Base-by-base conservation (phyloP, 1,140 invertebrate genomes). In the Diprion similis region DNA sequence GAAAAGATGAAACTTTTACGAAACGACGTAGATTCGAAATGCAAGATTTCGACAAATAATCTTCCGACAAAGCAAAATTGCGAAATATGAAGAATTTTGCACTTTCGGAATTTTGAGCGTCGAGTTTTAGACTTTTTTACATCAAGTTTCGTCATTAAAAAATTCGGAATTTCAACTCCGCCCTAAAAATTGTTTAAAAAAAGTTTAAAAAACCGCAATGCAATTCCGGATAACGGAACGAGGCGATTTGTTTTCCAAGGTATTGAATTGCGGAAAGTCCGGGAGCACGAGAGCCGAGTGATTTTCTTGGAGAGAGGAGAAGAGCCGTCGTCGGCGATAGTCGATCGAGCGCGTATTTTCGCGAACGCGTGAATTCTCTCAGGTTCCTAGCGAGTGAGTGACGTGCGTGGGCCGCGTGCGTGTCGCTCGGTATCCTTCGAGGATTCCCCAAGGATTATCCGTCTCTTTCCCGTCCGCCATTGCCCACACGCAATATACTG, bases 361-460 rank as follows among this genome's bases (percentile, higher is more conserved):
- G 8, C 37, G 11, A 19, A 15, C 37, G 11, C 66, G 10, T 18
- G 37, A 68, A 15, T 15, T 64, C 17, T 64, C 13, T 17, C 59
- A 64, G 37, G 19, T 18, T 15, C 18, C 11, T 13, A 13, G 18
- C 59, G 13, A 15, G 17, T 15, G 59, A n/a, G 9, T 10, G 18
- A 73, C 46, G 6, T 46, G 70, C 37, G n/a, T 66, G 70, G 70
- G 47, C 59, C 10, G 19, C 45, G 69, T 71, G 69, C 73, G 73
- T 74, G 73, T 74, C 73, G 47, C 65, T 66, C 67, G 68, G 73
- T 67, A 64, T 74, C 46, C 73, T 71, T 66, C 37, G 18, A 68
- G 70, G 73, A 74, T 74, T 74, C 73, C 73, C 66, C 45, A 68
- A 66, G 70, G 73, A 74, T 74, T 74, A 74, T 71, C 73, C 51